Conservation (phyloP, 1,140 invertebrate genomes). For the Drosophila burlai region DNA sequence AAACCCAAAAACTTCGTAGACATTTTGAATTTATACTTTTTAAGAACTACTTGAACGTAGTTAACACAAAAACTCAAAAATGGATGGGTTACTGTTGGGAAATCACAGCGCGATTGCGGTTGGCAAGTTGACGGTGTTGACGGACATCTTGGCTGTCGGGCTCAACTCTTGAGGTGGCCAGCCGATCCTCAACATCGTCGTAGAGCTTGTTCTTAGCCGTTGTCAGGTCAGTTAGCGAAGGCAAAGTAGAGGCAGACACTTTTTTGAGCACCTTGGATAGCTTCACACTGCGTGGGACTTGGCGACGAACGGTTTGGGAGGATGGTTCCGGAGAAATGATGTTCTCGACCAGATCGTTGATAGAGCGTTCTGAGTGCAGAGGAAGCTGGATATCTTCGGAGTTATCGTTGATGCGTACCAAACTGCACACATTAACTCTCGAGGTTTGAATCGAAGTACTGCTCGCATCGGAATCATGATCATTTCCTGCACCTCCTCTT, state of each 20-base stretch:
- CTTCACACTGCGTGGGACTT: constrained; percentile 1
- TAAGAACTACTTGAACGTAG: background rate
- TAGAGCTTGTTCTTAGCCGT: constrained; percentile 1
- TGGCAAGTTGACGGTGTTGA: constrained; percentile 3
- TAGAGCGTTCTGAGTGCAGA: background rate
- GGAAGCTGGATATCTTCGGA: background rate
- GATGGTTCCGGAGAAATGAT: background rate
- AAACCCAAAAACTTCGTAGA: background rate
- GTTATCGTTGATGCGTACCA: background rate
- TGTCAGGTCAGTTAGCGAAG: background rate
- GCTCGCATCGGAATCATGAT: background rate
- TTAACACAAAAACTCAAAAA: background rate
- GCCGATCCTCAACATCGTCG: constrained; percentile 29
- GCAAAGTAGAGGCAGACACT: background rate
- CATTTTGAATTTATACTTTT: constrained; percentile 9
- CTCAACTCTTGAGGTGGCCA: constrained; percentile 25
- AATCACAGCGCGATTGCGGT: background rate
- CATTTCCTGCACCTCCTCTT: background rate
- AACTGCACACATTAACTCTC: background rate
- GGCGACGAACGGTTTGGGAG: background rate
- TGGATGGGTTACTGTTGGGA: background rate
- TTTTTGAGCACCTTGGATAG: background rate
- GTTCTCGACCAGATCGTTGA: constrained; percentile 19
- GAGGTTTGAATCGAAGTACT: constrained; percentile 1
- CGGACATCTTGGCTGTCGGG: constrained; percentile 6